A percentile compares a stretch with the other conserved stretches of the same genome.
Evolutionary conservation across 2,797 vertebrate genomes (phyloP).

Genomic region (Muscicapa striata): DNA sequence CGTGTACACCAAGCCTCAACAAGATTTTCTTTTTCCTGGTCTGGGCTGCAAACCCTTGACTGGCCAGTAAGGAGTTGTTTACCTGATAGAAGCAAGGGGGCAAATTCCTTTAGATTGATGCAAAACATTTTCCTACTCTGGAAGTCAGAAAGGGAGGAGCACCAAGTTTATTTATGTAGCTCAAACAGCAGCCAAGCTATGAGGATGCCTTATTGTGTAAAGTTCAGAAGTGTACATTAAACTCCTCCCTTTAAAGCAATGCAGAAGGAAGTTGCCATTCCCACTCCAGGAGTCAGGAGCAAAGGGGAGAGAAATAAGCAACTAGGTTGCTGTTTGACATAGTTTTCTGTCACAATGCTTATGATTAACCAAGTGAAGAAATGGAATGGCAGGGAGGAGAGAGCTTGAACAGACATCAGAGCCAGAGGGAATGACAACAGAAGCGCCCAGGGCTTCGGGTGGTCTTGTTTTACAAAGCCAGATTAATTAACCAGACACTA

Average conservation of each 20-base stretch:
- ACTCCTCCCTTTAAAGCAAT: neutral
- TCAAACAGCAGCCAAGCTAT: constrained; percentile 24
- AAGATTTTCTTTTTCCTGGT: neutral
- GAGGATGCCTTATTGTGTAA: constrained; percentile 19
- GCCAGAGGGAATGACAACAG: constrained; percentile 15
- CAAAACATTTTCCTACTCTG: constrained; percentile 40
- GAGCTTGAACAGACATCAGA: neutral
- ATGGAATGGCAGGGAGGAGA: neutral
- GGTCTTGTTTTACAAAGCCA: constrained; percentile 50
- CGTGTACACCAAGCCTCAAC: neutral
- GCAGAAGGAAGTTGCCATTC: neutral
- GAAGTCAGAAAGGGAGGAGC: constrained; percentile 60
- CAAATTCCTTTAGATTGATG: constrained; percentile 68
- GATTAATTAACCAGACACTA: constrained; percentile 62
- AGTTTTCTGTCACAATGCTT: neutral
- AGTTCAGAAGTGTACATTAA: neutral
- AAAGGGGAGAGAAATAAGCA: constrained; percentile 1
- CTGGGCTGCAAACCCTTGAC: constrained; percentile 11
- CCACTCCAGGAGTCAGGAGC: neutral
- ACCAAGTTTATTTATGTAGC: constrained; percentile 53
- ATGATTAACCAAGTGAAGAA: constrained; percentile 43
- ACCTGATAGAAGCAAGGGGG: constrained; percentile 61
- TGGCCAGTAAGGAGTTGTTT: constrained; percentile 42
- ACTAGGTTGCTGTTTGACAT: neutral
- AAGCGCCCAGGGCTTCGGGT: neutral